Conservation (phyloP, 2,797 vertebrate species). For the Sebastes oblongus region DNA sequence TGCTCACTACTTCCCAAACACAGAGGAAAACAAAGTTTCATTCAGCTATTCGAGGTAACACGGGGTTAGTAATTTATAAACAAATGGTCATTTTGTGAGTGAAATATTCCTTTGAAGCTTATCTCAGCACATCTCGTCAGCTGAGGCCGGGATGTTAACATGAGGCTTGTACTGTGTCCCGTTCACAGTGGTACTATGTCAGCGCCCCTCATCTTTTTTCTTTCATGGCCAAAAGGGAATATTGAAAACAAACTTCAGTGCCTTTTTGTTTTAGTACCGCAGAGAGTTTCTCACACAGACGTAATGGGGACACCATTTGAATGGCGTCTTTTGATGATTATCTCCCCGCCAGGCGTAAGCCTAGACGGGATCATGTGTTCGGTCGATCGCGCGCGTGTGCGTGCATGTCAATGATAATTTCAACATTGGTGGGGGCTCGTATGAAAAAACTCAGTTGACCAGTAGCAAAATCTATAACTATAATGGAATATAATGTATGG, state of each 20-base stretch:
- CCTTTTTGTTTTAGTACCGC: not conserved
- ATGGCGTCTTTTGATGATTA: not conserved
- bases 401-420: not conserved
- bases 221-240: not conserved
- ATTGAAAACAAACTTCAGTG: not conserved
- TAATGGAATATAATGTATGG: not conserved
- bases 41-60: not conserved
- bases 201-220: not conserved
- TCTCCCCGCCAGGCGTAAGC: not conserved
- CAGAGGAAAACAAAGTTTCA: not conserved
- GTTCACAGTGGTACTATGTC: not conserved
- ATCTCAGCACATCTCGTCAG: conserved; percentile 13
- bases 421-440: not conserved
- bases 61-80: not conserved
- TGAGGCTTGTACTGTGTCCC: conserved; percentile 3
- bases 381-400: not conserved
- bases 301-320: not conserved
- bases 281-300: not conserved
- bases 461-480: not conserved
- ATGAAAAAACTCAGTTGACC: not conserved
- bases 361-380: not conserved
- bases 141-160: conserved; percentile 8
- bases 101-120: not conserved
- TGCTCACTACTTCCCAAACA: not conserved
- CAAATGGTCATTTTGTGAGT: not conserved